A percentile compares a stretch with the other conserved stretches of the same genome.
These are phyloP conservation scores for Alouatta palliata DNA, from an alignment of 2,113 vertebrate genomes.

Conservation along the genomic window DNA sequence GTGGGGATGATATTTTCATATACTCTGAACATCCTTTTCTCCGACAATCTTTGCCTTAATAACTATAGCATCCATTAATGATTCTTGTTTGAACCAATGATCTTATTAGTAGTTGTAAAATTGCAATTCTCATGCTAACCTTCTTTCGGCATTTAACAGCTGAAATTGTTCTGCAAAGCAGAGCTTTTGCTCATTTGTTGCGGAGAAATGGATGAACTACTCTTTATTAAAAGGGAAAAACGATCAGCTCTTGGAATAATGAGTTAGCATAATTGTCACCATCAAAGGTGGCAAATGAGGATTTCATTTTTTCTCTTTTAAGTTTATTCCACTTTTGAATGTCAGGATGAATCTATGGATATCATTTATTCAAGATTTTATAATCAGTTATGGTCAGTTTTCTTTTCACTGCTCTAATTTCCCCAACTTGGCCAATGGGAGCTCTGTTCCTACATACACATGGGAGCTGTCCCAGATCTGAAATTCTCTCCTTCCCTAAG, in stretches of 20 bases:
- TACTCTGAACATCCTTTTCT: not conserved
- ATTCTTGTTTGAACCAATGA: not conserved
- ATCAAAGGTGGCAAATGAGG: not conserved
- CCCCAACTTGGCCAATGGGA: not conserved
- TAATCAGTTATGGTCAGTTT: not conserved
- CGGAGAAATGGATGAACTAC: not conserved
- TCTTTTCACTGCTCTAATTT: not conserved
- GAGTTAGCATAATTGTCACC: not conserved
- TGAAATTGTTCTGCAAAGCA: not conserved
- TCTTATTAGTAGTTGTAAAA: not conserved
- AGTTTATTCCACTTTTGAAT: not conserved
- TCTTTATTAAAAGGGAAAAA: not conserved
- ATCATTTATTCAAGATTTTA: constrained; percentile 8
- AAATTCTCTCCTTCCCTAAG: not conserved
- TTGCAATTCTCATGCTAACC: not conserved
- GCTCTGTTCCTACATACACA: not conserved
- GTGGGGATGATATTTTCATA: not conserved
- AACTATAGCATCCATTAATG: not conserved
- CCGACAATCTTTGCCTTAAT: not conserved
- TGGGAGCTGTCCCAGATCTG: not conserved
- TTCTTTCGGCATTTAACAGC: not conserved
- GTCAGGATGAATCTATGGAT: not conserved
- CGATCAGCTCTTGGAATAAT: not conserved
- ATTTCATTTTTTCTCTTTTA: not conserved
- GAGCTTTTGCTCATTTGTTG: not conserved